Conservation (phyloP, 1,140 invertebrate genomes). For the Nasonia vitripennis region DNA sequence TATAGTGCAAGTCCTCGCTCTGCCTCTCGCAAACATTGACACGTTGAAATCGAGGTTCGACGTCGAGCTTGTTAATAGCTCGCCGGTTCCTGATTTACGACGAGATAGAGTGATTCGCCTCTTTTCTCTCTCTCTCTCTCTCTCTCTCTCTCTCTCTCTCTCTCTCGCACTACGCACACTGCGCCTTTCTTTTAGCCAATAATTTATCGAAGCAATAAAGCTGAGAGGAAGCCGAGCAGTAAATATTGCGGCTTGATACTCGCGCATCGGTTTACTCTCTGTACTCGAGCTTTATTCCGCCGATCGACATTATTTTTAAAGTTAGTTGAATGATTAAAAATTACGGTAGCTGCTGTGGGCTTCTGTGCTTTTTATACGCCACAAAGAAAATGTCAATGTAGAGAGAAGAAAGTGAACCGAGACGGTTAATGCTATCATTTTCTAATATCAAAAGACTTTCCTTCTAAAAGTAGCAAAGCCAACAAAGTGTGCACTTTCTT, state of each 20-base stretch:
- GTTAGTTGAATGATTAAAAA: too few species aligned
- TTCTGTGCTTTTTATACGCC: too few species aligned
- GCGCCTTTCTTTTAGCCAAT: neutral
- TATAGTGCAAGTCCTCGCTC: neutral
- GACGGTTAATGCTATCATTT: too few species aligned
- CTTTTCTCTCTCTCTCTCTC: neutral
- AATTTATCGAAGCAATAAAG: slow-evolving; percentile 42
- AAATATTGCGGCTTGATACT: slow-evolving; percentile 41
- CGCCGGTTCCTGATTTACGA: slow-evolving; percentile 32
- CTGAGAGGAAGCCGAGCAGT: slow-evolving; percentile 30
- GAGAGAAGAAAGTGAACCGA: too few species aligned
- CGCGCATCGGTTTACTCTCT: neutral
- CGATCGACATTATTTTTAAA: neutral
- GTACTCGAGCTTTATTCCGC: neutral
- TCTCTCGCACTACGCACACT: neutral
- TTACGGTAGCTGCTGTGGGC: too few species aligned
- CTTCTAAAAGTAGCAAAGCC: too few species aligned
- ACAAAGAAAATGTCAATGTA: too few species aligned
- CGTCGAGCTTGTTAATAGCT: slow-evolving; percentile 32
- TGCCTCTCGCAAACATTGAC: slow-evolving; percentile 25
- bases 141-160: neutral
- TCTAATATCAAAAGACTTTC: too few species aligned
- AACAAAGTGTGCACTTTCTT: too few species aligned
- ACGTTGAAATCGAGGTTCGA: slow-evolving; percentile 28
- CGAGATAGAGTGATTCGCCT: slow-evolving; percentile 35